phyloP scores from a whole-genome alignment of 1,140 invertebrate species.

The Diploscapter pachys region DNA sequence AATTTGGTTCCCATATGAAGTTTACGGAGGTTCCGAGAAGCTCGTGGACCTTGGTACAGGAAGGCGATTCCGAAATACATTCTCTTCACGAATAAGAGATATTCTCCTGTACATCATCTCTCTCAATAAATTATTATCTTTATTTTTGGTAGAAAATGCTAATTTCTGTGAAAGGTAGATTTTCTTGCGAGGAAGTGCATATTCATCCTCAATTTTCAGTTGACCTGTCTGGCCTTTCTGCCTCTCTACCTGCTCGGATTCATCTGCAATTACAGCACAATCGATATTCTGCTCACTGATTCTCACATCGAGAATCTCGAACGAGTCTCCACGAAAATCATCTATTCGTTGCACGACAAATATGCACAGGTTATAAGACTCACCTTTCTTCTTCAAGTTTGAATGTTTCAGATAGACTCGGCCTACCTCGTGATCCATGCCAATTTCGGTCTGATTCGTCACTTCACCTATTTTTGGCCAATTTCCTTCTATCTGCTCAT shows the following conservation, averaged over 20 bases:
- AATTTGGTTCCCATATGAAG: too few relatives aligned
- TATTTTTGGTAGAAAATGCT: conserved; percentile 3
- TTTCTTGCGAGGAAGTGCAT: too few relatives aligned
- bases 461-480: conserved; percentile 27
- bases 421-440: conserved; percentile 18
- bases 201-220: conserved; percentile 4
- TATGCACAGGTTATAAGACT: conserved; percentile 13
- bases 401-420: conserved; percentile 20
- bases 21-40: too few relatives aligned
- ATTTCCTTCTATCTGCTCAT: not conserved
- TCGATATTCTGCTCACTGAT: conserved; percentile 13
- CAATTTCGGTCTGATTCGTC: conserved; percentile 23
- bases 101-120: too few relatives aligned
- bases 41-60: too few relatives aligned
- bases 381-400: not conserved
- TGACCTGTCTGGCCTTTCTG: conserved; percentile 8
- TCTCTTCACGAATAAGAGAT: too few relatives aligned
- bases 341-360: conserved; percentile 24
- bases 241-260: conserved; percentile 27
- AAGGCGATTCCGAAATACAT: too few relatives aligned
- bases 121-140: too few relatives aligned
- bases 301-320: conserved; percentile 9
- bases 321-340: not conserved
- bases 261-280: conserved; percentile 14
- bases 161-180: not conserved